Conservation (phyloP, 2,888 invertebrate species). For the Eupithecia exiguata region DNA sequence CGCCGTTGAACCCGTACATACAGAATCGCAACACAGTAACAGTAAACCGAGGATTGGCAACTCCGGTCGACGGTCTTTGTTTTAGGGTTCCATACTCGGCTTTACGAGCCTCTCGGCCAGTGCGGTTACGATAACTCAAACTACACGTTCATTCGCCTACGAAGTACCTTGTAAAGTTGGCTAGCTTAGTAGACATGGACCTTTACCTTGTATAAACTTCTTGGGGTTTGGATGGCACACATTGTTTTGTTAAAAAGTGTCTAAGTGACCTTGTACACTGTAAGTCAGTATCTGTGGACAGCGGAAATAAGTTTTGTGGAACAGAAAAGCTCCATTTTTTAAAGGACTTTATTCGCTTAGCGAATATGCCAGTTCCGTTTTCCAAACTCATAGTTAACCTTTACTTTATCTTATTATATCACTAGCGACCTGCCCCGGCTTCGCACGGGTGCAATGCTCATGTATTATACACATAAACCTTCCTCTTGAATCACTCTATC, state of each 20-base stretch:
- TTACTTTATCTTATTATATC: too few species aligned
- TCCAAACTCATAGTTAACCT: too few species aligned
- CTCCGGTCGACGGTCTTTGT: constrained; percentile 27
- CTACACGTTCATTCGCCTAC: constrained; percentile 12
- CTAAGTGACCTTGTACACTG: neutral
- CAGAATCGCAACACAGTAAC: constrained; percentile 13
- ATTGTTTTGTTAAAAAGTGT: neutral
- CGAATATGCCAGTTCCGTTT: too few species aligned
- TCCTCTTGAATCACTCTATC: too few species aligned
- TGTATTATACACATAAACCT: too few species aligned
- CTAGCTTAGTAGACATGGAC: neutral
- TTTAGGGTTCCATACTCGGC: constrained; percentile 27
- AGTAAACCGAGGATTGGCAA: constrained; percentile 26
- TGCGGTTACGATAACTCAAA: constrained; percentile 22
- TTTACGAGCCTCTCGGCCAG: constrained; percentile 27
- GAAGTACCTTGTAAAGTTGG: constrained; percentile 9
- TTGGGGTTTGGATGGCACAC: neutral
- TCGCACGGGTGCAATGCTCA: too few species aligned
- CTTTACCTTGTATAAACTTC: constrained; percentile 5
- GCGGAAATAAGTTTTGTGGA: neutral
- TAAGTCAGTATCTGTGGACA: neutral
- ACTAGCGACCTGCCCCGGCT: too few species aligned
- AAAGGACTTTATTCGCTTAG: too few species aligned
- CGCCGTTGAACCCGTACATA: constrained; percentile 1
- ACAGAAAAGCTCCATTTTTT: too few species aligned